phyloP scores from a whole-genome alignment of 2,888 invertebrate genomes.

The Lepidochrysops patricia region DNA sequence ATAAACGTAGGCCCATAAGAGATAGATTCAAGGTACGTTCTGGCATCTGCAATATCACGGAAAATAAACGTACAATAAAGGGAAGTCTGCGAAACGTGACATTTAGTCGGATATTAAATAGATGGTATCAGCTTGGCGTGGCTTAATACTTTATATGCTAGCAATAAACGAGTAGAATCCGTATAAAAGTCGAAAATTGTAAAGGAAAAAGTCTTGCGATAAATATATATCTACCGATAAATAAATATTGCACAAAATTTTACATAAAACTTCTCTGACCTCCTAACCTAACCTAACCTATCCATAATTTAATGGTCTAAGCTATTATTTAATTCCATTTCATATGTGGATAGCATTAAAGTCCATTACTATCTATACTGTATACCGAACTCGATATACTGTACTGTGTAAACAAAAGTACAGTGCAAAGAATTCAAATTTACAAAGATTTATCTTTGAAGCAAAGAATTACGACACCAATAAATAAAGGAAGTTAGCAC shows the following conservation, averaged over 20 bases:
- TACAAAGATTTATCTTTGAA: neutral
- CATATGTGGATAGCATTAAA: no score
- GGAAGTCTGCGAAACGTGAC: constrained; percentile 12
- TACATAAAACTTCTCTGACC: no score
- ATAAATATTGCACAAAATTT: no score
- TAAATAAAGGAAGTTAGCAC: neutral
- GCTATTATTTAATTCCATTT: no score
- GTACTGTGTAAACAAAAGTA: neutral
- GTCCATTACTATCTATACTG: no score
- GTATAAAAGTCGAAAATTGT: neutral
- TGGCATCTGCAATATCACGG: constrained; percentile 4
- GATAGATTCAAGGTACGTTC: neutral
- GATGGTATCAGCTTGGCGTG: constrained; percentile 12
- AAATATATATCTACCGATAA: neutral
- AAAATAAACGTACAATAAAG: constrained; percentile 8
- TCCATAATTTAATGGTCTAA: no score
- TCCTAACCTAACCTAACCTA: no score
- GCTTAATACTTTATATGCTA: constrained; percentile 7
- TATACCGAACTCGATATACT: no score
- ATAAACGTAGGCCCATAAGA: neutral
- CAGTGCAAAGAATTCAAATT: neutral
- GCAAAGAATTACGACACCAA: neutral
- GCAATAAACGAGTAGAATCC: neutral
- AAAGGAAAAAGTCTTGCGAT: neutral
- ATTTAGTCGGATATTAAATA: constrained; percentile 13